These are phyloP conservation scores for Anthophora plumipes DNA, from an alignment of 2,888 invertebrate species.

Conservation along the genomic window DNA sequence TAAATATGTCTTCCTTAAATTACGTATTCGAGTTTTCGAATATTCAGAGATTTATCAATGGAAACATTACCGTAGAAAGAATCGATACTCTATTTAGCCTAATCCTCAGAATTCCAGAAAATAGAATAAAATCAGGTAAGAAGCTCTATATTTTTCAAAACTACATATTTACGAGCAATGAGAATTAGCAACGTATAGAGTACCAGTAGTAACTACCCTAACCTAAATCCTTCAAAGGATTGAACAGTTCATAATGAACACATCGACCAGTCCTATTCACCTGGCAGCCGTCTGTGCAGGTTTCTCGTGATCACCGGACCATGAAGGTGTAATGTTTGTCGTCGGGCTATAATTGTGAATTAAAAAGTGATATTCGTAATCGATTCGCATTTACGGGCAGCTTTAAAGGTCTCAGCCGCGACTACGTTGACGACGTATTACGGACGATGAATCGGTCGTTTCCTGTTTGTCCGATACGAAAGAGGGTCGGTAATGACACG, in stretches of 20 bases:
- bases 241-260: not conserved
- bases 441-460: conserved; percentile 41
- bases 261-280: conserved; percentile 8
- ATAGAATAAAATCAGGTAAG: too few relatives aligned
- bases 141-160: too few relatives aligned
- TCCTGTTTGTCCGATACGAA: conserved; percentile 47
- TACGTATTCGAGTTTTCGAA: too few relatives aligned
- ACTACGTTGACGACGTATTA: conserved; percentile 45
- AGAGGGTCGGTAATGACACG: conserved; percentile 47
- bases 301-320: not conserved
- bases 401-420: conserved; percentile 22
- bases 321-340: not conserved
- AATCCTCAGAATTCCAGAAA: too few relatives aligned
- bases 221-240: not conserved
- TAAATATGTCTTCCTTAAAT: too few relatives aligned
- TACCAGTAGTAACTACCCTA: too few relatives aligned
- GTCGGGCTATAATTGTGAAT: conserved; percentile 23
- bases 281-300: not conserved
- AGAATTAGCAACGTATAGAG: too few relatives aligned
- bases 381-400: conserved; percentile 45
- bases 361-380: conserved; percentile 45
- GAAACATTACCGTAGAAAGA: too few relatives aligned
- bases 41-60: too few relatives aligned
- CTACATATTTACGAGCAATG: too few relatives aligned
- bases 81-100: too few relatives aligned